Base-by-base conservation (phyloP, 1,140 invertebrate genomes). In the Neodiprion pinetum region DNA sequence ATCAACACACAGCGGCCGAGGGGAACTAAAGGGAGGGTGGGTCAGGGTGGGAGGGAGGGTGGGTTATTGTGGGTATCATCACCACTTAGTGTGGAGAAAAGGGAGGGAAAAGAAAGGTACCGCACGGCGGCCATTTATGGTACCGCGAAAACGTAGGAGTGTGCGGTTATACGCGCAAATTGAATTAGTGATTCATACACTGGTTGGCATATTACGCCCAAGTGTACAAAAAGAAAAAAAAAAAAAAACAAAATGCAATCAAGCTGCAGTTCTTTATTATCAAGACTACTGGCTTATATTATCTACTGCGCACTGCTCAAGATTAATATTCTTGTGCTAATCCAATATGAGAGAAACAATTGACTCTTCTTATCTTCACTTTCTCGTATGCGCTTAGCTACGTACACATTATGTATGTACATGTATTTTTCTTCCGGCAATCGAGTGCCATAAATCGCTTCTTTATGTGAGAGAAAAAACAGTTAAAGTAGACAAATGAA, bases 41-140 rank as follows among this genome's bases (percentile, higher is more conserved):
- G 84, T 76, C 53, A 74, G 82, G 82, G 79, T 79, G 82, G 83
- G 79, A 75, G 83, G 83, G 83, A 77, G 77, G 85, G 85, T 47
- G 66, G 73, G 72, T 48, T 67, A 47, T 50, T 68, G 81, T 72
- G 82, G 82, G 80, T 78, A 81, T 61, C 53, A 61, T 9, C n/a
- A 17, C 53, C 53, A 61, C 53, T 61, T 61, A 61, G 11, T 61
- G 3, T 61, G 53, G 53, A 17, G 53, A 61, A 17, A 14, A 61
- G n/a, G 53, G 53, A 61, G 53, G 53, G 53, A 9, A 17, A 5
- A 17, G 53, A 17, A 14, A 17, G 5, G 53, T 61, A 17, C n/a
- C n/a, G 53, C 53, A 40, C 28, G 28, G 2, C 28, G 28, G 28
- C 2, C 28, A 40, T 40, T 1, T 40, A 40, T 40, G 53, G n/a